Base-by-base conservation (phyloP, 2,888 invertebrate species). In the Quadriops clusia region DNA sequence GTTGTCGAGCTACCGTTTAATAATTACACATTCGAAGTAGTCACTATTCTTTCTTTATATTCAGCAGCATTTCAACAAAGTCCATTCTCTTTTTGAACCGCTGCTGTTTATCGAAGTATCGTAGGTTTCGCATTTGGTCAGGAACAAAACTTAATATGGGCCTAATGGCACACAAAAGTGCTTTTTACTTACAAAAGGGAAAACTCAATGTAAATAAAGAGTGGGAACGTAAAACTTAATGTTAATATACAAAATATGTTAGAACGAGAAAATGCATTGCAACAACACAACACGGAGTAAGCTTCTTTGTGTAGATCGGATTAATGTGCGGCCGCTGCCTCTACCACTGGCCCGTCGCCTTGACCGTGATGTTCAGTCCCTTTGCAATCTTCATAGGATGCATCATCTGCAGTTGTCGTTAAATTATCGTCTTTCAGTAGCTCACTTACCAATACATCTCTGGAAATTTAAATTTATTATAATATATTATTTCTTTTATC, bases 401-500 rank as follows among this genome's bases (percentile, higher is more conserved):
- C 43, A 23, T 44, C 48, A 16, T 44, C 42, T 1, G 36, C 36
- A 9, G 23, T 30, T 11, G 27, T 33, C 6, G 28, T 23, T 28
- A 28, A 17, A 15, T 44, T 42, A 23, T 50, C 49, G 29, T 49
- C 47, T 9, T 50, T 47, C 24, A 53, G 40, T 13, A 56, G 43
- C 32, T 61, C 59, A 43, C 48, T 53, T 24, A 51, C 58, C 39
- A 55, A 50, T 29, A 59, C 54, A 41, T 59, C 59, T 36, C 60
- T 60, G 43, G 25, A 50, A 51, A 31, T 28, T 20, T 26, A 27
- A 4, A 24, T 13, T 26, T 14, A 16, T 20, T 14, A 28, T 20
- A 10, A 18, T 7, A 23, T 2, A 23, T 8, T 9, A 23, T 23
- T 8, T 23, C 17, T 13, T n/a, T n/a, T n/a, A n/a, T n/a, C n/a